Conservation (phyloP, 2,888 invertebrate species). For the Drosophila recens region DNA sequence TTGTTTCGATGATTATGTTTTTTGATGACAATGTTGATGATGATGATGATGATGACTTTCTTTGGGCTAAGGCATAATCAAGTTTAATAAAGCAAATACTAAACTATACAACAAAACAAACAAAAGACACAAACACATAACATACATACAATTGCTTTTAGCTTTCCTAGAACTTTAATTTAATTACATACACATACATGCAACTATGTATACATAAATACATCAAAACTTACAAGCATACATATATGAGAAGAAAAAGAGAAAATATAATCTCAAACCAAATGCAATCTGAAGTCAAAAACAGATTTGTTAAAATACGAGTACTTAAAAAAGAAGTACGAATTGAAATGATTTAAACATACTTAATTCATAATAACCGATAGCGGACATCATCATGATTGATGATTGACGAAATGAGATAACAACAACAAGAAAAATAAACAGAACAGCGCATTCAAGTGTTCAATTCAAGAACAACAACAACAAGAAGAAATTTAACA, state of each 20-base stretch:
- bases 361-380: slow-evolving; percentile 40
- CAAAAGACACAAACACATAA: slow-evolving; percentile 46
- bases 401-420: slow-evolving; percentile 27
- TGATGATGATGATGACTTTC: slow-evolving; percentile 16
- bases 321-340: slow-evolving; percentile 28
- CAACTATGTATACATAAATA: slow-evolving; percentile 38
- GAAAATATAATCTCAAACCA: slow-evolving; percentile 46
- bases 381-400: slow-evolving; percentile 9
- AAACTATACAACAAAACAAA: slow-evolving; percentile 42
- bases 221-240: slow-evolving; percentile 2
- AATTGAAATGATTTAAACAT: slow-evolving; percentile 40
- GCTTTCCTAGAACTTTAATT: slow-evolving; percentile 76
- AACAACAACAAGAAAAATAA: slow-evolving; percentile 17
- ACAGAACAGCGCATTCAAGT: slow-evolving; percentile 46
- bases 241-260: background rate
- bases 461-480: slow-evolving; percentile 46
- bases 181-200: slow-evolving; percentile 34
- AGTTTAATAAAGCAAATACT: slow-evolving; percentile 54
- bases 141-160: slow-evolving; percentile 72
- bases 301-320: slow-evolving; percentile 39
- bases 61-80: slow-evolving; percentile 50
- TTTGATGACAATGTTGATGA: too few species aligned
- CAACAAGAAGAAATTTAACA: slow-evolving; percentile 60
- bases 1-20: slow-evolving; percentile 23
- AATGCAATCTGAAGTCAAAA: slow-evolving; percentile 51